These are phyloP conservation scores for Jordanella pulchra DNA, from an alignment of 2,797 vertebrate species.

Conservation along the genomic window DNA sequence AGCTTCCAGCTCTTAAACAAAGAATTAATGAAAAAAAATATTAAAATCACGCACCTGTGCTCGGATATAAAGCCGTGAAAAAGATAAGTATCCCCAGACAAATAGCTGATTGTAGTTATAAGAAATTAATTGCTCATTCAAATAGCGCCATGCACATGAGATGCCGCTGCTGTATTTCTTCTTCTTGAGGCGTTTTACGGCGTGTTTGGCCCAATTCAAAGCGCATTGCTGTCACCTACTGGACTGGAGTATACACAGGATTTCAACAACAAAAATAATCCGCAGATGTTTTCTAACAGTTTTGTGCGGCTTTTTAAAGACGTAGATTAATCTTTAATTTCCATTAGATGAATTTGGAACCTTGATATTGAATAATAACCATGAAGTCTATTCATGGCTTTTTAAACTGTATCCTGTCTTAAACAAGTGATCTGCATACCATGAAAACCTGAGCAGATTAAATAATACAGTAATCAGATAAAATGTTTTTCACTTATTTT, in stretches of 20 bases:
- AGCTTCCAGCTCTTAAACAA: rapidly evolving
- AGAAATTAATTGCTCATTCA: conserved; percentile 38
- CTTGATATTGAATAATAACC: background rate
- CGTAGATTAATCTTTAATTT: background rate
- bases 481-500: background rate
- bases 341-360: background rate
- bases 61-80: background rate
- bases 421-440: background rate
- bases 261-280: background rate
- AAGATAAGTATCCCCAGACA: background rate
- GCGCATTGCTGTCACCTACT: conserved; percentile 15
- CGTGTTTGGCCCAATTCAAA: background rate
- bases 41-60: conserved; percentile 45
- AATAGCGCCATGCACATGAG: conserved; percentile 70
- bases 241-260: background rate
- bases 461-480: background rate
- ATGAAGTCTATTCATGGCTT: background rate
- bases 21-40: background rate
- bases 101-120: background rate
- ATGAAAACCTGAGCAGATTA: background rate
- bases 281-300: background rate
- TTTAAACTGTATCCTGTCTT: background rate
- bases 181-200: conserved; percentile 13
- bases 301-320: background rate
- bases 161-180: conserved; percentile 51